phyloP scores from a whole-genome alignment of 2,797 vertebrate species.

The Apogon talboti region DNA sequence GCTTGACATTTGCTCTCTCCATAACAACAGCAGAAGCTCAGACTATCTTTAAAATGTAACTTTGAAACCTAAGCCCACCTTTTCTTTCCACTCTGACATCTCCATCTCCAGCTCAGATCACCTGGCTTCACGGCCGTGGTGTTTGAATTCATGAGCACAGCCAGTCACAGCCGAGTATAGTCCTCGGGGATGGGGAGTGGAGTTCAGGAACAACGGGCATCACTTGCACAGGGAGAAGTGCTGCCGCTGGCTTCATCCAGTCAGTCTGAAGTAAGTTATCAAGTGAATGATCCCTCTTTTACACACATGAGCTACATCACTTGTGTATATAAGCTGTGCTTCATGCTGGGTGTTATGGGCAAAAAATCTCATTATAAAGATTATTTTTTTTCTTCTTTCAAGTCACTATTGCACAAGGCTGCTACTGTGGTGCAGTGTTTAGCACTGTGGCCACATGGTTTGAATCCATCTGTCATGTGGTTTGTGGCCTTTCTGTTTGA shows the following conservation, averaged over 20 bases:
- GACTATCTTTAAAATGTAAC: no score
- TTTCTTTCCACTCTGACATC: background rate
- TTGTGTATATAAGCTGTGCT: no score
- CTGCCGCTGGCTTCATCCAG: constrained; percentile 77
- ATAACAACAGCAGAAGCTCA: constrained; percentile 3
- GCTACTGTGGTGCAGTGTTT: no score
- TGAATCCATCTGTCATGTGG: no score
- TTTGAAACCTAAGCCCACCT: constrained; percentile 16
- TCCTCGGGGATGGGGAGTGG: constrained; percentile 91
- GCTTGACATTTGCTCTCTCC: constrained; percentile 31
- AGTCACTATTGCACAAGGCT: no score
- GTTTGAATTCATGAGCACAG: constrained; percentile 66
- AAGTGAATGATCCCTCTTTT: background rate
- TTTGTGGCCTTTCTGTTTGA: no score
- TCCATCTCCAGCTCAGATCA: constrained; percentile 11
- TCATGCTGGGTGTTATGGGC: no score
- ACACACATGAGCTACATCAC: background rate
- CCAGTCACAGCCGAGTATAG: constrained; percentile 47
- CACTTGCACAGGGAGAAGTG: constrained; percentile 83
- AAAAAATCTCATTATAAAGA: no score
- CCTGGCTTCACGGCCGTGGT: constrained; percentile 20
- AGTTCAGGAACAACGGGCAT: constrained; percentile 85
- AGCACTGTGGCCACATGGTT: no score
- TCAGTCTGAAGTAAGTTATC: constrained; percentile 83
- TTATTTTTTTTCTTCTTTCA: no score